Base-by-base conservation (phyloP, 1,140 invertebrate species). In the Drosophila ironensis region DNA sequence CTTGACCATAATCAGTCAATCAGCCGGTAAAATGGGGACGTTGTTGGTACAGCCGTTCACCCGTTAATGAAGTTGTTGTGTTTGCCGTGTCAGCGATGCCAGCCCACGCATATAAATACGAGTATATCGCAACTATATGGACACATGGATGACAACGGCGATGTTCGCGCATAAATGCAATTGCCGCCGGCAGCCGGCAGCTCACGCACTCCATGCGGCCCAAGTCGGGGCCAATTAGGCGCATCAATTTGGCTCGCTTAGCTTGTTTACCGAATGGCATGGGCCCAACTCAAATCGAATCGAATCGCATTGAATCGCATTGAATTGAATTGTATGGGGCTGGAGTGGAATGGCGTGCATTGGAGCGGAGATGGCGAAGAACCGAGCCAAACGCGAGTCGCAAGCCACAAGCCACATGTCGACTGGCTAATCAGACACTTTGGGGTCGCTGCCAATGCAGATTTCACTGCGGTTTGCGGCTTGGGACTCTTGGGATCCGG, bases 1-100 rank as follows among this genome's bases (percentile, higher is more conserved):
- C 78, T 84, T 84, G 78, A 84, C 78, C 78, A 84, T 84, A 84
- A 84, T 84, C 78, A 84, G 80, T 84, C 78, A 84, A 84, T 84
- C 78, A 84, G 78, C 45, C 68, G 45, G 72, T 68, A 72, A 81
- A 84, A 77, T 71, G 64, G 80, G 69, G 16, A 53, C 69, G 47
- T 54, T 48, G 66, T 50, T 63, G 69, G 44, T 42, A 52, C 30
- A 11, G 40, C 45, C 14, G 42, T 61, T 19, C 52, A 45, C 27
- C 59, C 57, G 71, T 72, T 84, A 84, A 84, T 84, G 80, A 84
- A 84, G 78, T 84, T 78, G 78, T 84, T 84, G 69, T 76, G 78
- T 77, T 86, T 78, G 54, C 25, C 6, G 6, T 33, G 30, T 33
- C 30, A 14, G 30, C 30, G 11, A 38, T 47, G 64, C 40, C 70